These are phyloP conservation scores for Hermetia illucens DNA, from an alignment of 1,140 invertebrate genomes.

Conservation along the genomic window DNA sequence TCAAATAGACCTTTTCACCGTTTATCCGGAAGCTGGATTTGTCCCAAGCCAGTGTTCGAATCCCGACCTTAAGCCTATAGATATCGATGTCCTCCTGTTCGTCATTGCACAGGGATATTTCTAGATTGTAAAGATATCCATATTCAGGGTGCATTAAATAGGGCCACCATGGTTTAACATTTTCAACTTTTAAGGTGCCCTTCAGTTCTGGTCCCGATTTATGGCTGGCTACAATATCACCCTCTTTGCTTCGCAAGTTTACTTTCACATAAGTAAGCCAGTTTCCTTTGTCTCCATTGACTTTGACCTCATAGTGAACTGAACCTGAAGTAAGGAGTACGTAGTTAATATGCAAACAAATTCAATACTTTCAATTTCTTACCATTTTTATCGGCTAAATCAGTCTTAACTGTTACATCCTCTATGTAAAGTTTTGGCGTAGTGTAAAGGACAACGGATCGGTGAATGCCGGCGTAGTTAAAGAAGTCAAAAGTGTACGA, in stretches of 20 bases:
- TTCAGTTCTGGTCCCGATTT: conserved; percentile 17
- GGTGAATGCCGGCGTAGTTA: conserved; percentile 89
- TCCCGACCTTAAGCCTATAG: conserved; percentile 68
- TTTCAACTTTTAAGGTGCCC: conserved; percentile 42
- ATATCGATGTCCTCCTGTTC: conserved; percentile 44
- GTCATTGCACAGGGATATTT: conserved; percentile 35
- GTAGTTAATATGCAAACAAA: conserved; percentile 8
- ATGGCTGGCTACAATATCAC: conserved; percentile 20
- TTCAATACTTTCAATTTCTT: too few relatives aligned
- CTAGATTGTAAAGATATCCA: conserved; percentile 64
- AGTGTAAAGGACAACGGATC: conserved; percentile 69
- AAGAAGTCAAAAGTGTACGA: conserved; percentile 88
- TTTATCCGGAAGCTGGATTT: conserved; percentile 64
- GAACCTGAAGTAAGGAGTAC: too few relatives aligned
- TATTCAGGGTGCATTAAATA: conserved; percentile 59
- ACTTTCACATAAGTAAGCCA: conserved; percentile 12
- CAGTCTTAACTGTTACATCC: conserved; percentile 62
- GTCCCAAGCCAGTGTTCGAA: conserved; percentile 64
- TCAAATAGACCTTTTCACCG: conserved; percentile 64
- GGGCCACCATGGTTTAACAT: conserved; percentile 79
- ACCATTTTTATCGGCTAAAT: conserved; percentile 29
- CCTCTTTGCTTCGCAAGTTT: conserved; percentile 21
- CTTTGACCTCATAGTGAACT: conserved; percentile 14
- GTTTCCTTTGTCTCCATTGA: conserved; percentile 19
- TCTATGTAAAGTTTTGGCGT: conserved; percentile 63